A percentile compares a stretch with the other conserved stretches of the same genome.
These are phyloP conservation scores for Hesperophylax magnus DNA, from an alignment of 1,140 invertebrate genomes.

Conservation along the genomic window DNA sequence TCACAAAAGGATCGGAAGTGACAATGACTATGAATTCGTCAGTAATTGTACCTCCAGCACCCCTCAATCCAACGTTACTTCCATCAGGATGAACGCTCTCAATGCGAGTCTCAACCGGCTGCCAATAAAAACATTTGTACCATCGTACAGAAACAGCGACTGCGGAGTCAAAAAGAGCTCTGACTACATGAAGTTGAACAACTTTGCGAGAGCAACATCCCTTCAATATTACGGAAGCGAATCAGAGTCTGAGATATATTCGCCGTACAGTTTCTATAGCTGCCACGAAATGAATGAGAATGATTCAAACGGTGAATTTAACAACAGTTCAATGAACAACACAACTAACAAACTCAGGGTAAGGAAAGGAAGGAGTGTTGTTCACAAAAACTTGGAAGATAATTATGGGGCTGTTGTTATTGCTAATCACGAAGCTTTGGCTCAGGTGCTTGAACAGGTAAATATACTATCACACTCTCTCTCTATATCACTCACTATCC, in stretches of 20 bases:
- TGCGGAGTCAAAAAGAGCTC: slow-evolving; percentile 52
- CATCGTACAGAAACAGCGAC: slow-evolving; percentile 54
- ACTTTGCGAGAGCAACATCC: slow-evolving; percentile 71
- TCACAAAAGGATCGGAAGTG: slow-evolving; percentile 69
- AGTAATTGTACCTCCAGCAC: slow-evolving; percentile 60
- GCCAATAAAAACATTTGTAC: slow-evolving; percentile 42
- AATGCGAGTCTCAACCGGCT: slow-evolving; percentile 24
- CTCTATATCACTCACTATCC: slow-evolving; percentile 6
- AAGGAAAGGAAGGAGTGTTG: slow-evolving; percentile 82
- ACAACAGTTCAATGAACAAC: slow-evolving; percentile 65
- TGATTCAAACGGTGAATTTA: slow-evolving; percentile 63
- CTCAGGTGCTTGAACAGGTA: slow-evolving; percentile 85
- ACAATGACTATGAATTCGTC: slow-evolving; percentile 78
- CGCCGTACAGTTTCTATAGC: slow-evolving; percentile 83
- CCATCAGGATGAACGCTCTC: slow-evolving; percentile 38
- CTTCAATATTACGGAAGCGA: slow-evolving; percentile 86
- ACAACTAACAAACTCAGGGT: slow-evolving; percentile 78
- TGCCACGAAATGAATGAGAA: slow-evolving; percentile 67
- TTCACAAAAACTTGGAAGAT: slow-evolving; percentile 87
- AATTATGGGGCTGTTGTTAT: slow-evolving; percentile 90
- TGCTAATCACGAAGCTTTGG: slow-evolving; percentile 90
- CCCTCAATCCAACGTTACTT: slow-evolving; percentile 25
- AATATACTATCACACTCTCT: slow-evolving; percentile 36
- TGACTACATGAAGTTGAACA: slow-evolving; percentile 66
- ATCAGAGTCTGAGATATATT: slow-evolving; percentile 85